phyloP scores from a whole-genome alignment of 2,113 vertebrate species.

The Polypterus senegalus region DNA sequence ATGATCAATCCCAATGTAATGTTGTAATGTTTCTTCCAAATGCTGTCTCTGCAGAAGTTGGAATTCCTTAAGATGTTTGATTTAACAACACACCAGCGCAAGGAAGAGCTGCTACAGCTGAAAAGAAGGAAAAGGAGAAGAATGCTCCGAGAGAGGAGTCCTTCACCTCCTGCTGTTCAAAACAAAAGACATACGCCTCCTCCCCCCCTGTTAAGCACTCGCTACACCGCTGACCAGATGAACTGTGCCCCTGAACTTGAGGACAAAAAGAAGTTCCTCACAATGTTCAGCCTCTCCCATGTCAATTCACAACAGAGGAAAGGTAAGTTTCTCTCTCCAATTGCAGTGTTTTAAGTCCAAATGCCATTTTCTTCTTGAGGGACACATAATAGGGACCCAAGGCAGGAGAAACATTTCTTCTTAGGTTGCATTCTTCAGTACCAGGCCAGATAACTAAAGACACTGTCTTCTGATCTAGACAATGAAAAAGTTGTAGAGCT shows the following conservation, averaged over 20 bases:
- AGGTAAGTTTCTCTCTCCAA: conserved; percentile 45
- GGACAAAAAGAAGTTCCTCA: conserved; percentile 91
- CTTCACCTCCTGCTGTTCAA: conserved; percentile 62
- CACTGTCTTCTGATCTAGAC: conserved; percentile 56
- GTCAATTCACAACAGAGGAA: conserved; percentile 77
- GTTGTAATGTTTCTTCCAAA: too few species aligned
- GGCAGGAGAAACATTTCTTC: too few species aligned
- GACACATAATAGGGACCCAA: too few species aligned
- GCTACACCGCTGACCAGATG: conserved; percentile 91
- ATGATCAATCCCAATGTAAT: too few species aligned
- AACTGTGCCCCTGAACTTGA: conserved; percentile 86
- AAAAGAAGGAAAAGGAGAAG: conserved; percentile 83
- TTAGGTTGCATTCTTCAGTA: too few species aligned
- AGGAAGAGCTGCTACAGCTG: conserved; percentile 76
- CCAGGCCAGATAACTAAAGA: too few species aligned
- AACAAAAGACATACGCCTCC: conserved; percentile 70
- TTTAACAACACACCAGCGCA: conserved; percentile 77
- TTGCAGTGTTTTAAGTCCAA: too few species aligned
- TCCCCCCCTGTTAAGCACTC: conserved; percentile 65
- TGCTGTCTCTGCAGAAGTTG: conserved; percentile 64
- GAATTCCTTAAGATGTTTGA: conserved; percentile 80
- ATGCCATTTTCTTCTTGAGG: too few species aligned
- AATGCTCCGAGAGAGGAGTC: conserved; percentile 88
- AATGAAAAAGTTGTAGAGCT: conserved; percentile 83
- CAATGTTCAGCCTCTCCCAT: conserved; percentile 86